Conservation (phyloP, 1,140 invertebrate genomes). For the Drosophila novamexicana region DNA sequence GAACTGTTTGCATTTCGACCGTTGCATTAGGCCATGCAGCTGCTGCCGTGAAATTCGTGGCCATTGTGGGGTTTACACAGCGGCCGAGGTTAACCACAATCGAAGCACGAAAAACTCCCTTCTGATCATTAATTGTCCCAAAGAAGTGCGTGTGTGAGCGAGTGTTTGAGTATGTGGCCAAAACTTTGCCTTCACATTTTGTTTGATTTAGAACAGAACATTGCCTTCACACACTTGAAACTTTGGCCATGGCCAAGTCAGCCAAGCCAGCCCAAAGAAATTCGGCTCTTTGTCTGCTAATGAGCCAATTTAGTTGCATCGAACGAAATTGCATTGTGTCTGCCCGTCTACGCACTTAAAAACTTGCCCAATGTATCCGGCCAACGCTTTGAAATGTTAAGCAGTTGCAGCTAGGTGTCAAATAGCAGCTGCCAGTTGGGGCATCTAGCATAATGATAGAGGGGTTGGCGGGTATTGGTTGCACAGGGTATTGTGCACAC, state of each 20-base stretch:
- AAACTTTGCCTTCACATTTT: constrained; percentile 42
- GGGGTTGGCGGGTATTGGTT: not conserved
- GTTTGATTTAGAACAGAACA: constrained; percentile 44
- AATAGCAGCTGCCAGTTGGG: constrained; percentile 1
- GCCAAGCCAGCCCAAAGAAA: constrained; percentile 4
- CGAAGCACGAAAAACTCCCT: constrained; percentile 43
- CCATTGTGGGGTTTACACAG: constrained; percentile 70
- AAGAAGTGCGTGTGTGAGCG: constrained; percentile 27
- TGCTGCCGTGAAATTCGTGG: constrained; percentile 68
- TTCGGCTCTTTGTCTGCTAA: constrained; percentile 67
- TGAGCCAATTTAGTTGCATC: constrained; percentile 81
- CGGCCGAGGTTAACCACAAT: constrained; percentile 64
- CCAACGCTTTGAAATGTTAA: constrained; percentile 48
- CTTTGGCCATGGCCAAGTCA: constrained; percentile 15
- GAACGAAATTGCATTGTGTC: constrained; percentile 60
- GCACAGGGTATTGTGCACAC: not conserved
- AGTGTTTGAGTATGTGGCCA: constrained; percentile 7
- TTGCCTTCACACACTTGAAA: constrained; percentile 26
- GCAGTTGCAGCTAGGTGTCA: constrained; percentile 17
- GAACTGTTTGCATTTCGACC: constrained; percentile 79
- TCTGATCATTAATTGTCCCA: constrained; percentile 62
- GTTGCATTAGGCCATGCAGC: constrained; percentile 73
- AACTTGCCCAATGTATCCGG: constrained; percentile 26
- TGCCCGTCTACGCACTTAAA: constrained; percentile 36
- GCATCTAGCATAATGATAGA: not conserved